A percentile compares a stretch with the other conserved stretches of the same genome.
These are phyloP conservation scores for Dasyurus viverrinus DNA, from an alignment of 2,113 vertebrate genomes.

Conservation along the genomic window DNA sequence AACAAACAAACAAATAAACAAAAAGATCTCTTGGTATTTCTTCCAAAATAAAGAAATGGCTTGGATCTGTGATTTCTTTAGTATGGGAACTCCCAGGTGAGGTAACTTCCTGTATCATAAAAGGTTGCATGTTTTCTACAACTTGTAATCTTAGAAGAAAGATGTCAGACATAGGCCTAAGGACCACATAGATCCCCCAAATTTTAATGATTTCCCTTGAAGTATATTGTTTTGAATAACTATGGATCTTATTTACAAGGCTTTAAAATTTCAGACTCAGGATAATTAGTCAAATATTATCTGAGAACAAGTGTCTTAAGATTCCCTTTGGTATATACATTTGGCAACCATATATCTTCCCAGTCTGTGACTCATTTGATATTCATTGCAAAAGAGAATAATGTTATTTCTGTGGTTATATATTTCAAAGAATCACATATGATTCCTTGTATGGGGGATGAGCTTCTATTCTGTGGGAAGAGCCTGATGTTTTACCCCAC, in stretches of 20 bases:
- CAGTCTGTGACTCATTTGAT: neutral
- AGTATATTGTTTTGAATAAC: neutral
- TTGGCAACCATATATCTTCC: neutral
- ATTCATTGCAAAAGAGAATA: neutral
- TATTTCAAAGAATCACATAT: neutral
- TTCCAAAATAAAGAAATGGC: neutral
- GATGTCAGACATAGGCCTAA: neutral
- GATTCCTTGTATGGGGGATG: neutral
- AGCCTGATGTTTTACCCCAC: neutral
- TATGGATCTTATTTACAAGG: neutral
- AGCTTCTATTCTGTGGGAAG: neutral
- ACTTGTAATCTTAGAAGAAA: neutral
- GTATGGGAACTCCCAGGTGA: neutral
- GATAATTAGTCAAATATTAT: neutral
- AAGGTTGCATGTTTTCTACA: neutral
- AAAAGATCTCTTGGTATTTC: neutral
- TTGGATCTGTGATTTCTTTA: neutral
- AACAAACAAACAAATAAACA: neutral
- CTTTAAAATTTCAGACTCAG: neutral
- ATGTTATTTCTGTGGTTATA: neutral
- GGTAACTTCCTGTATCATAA: neutral
- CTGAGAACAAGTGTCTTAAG: neutral
- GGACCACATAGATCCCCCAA: neutral
- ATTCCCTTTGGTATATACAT: neutral
- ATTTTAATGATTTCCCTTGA: neutral